Evolutionary conservation across 1,140 invertebrate genomes (phyloP), one percentile per base, ranked within the genome.

Genomic region (Rhopalosiphum padi): DNA sequence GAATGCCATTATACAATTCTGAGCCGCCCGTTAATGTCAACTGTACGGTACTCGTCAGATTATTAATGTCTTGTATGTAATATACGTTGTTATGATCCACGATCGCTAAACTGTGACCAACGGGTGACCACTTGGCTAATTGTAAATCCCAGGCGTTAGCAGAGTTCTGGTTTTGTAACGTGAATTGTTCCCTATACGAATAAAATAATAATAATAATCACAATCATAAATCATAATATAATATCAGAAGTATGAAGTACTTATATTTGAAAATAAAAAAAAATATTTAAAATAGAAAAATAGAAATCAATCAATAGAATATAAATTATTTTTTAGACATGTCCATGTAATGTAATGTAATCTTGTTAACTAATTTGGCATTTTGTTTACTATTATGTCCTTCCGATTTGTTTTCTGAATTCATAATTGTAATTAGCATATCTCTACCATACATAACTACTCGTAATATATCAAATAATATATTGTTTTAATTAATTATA

Each of bases 41-140:
- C 55, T 86, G 91, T 86, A 51, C 11, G n/a, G 96, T 95, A 25
- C 95, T 94, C 6, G 96, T 96, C 43, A 95, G 96, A 18, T 95
- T 95, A 3, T 97, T 97, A 48, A 95, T 89, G 0, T 94, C 90
- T 53, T 95, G 95, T 94, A 95, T 96, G 93, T 97, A 97, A 95
- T 96, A 98, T 93, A 99, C 97, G 95, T 99, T 97, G 95, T 98
- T 98, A 83, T 96, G 95, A 94, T 97, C 96, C 1, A 99, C 97
- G 95, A 97, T 98, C 30, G 97, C 96, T 83, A 98, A 95, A 2
- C 96, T 96, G 94, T 97, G 97, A 21, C 97, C 97, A 0, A 95
- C 95, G 0, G 97, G 97, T 1, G 97, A 96, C 97, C 98, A 98
- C n/a, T 93, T 90, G 11, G 94, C 94, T 51, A 94, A 90, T 43